Conservation (phyloP, 2,888 invertebrate genomes). For the Notodonta ziczac region DNA sequence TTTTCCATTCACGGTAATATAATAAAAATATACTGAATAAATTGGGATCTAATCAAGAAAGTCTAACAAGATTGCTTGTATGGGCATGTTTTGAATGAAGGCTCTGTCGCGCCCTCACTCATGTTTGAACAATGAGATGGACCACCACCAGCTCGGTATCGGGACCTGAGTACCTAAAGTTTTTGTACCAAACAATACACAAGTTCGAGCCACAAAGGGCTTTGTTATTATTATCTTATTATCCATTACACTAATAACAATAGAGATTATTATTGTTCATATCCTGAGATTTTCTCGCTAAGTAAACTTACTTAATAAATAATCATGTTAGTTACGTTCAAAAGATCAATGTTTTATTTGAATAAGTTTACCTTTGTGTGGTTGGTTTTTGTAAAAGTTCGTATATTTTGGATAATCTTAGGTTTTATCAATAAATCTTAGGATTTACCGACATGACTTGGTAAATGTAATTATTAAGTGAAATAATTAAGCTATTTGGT, state of each 20-base stretch:
- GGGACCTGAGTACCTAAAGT: slow-evolving; percentile 18
- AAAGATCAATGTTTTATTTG: too few species aligned
- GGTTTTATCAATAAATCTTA: too few species aligned
- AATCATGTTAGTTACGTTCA: too few species aligned
- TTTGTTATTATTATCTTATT: background rate
- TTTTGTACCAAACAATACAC: slow-evolving; percentile 8
- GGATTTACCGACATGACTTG: too few species aligned
- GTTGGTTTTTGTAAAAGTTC: too few species aligned
- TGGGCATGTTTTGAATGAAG: background rate
- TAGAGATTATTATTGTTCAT: background rate
- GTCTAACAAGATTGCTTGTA: background rate
- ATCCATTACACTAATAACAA: background rate
- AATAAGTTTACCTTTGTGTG: too few species aligned
- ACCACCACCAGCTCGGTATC: slow-evolving; percentile 16
- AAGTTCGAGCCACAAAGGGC: background rate
- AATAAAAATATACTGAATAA: background rate
- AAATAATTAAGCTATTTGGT: too few species aligned
- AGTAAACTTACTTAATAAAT: too few species aligned
- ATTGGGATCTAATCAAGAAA: background rate
- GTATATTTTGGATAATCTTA: too few species aligned
- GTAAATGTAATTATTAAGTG: too few species aligned
- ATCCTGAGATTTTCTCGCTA: background rate
- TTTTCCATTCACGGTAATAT: background rate
- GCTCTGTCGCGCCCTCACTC: background rate
- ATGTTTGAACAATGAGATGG: background rate